These are phyloP conservation scores for Notodonta dromedarius DNA, from an alignment of 2,888 invertebrate genomes.

Conservation along the genomic window DNA sequence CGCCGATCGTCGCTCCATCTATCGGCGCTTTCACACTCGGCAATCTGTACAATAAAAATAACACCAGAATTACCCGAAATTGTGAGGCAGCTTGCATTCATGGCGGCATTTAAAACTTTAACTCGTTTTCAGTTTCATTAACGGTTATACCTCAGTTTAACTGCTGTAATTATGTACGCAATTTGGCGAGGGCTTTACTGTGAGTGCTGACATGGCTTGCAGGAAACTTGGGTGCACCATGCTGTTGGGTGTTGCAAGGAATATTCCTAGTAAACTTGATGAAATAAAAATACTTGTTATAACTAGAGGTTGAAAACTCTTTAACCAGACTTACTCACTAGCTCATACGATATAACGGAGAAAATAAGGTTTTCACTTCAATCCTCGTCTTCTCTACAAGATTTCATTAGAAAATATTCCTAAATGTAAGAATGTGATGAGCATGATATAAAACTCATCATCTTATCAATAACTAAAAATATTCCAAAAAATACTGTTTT, in stretches of 20 bases:
- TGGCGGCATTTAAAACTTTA: constrained; percentile 77
- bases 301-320: too few relatives aligned
- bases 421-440: too few relatives aligned
- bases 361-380: too few relatives aligned
- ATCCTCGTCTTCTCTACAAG: too few relatives aligned
- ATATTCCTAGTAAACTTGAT: constrained; percentile 18
- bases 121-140: constrained; percentile 79
- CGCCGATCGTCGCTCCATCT: too few relatives aligned
- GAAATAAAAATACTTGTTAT: not conserved
- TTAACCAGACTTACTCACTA: too few relatives aligned
- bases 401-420: too few relatives aligned
- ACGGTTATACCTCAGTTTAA: constrained; percentile 78
- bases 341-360: too few relatives aligned
- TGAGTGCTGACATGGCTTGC: constrained; percentile 43
- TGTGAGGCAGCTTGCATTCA: constrained; percentile 81
- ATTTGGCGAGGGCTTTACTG: constrained; percentile 68
- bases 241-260: constrained; percentile 22
- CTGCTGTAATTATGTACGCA: constrained; percentile 74
- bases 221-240: constrained; percentile 21
- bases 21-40: too few relatives aligned
- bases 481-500: too few relatives aligned
- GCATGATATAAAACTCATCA: too few relatives aligned
- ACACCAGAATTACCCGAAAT: constrained; percentile 64
- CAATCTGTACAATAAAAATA: constrained; percentile 9
- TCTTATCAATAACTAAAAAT: too few relatives aligned